Evolutionary conservation across 2,888 invertebrate genomes (phyloP), one percentile per base, ranked within the genome.

Genomic region (Hesperia comma): DNA sequence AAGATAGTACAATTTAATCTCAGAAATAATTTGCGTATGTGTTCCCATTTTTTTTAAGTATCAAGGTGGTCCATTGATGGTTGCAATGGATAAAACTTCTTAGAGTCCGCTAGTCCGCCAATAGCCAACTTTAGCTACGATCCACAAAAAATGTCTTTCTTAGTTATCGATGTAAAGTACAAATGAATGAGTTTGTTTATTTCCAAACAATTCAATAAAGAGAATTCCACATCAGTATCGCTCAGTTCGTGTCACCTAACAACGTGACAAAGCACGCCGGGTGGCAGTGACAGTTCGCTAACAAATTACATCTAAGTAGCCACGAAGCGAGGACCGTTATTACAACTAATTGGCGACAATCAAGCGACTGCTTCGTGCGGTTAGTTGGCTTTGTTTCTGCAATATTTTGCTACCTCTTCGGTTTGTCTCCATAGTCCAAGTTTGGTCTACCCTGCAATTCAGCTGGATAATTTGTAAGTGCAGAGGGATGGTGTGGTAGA

Each of bases 311-410:
- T 77, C 81, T 80, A 81, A 84, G 80, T 81, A 81, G 77, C 80
- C 81, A 12, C 49, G 19, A 79, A 79, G 77, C 78, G 81, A 81
- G 82, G 80, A 84, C 85, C 83, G 86, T 85, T 86, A 92, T 90
- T 90, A 88, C 82, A 84, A 83, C 86, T 91, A 91, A 91, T 92
- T 91, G 90, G 85, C 84, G 85, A 88, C 90, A 90, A 90, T 90
- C 88, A 88, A 83, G 79, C 84, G 81, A 80, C 83, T 83, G 82
- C 82, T 82, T 82, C 49, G 19, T 46, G 43, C 43, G 43, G 43
- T 46, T 17, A 77, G 75, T 75, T 32, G 75, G 74, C 74, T 77
- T 75, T 72, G 74, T 75, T 77, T 76, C 75, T 74, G 51, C 33
- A 68, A 57, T 67, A 51, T 63, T 51, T 37, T 46, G 43, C 43